Evolutionary conservation across 2,888 invertebrate species (phyloP).

Genomic region (Neria commutata): DNA sequence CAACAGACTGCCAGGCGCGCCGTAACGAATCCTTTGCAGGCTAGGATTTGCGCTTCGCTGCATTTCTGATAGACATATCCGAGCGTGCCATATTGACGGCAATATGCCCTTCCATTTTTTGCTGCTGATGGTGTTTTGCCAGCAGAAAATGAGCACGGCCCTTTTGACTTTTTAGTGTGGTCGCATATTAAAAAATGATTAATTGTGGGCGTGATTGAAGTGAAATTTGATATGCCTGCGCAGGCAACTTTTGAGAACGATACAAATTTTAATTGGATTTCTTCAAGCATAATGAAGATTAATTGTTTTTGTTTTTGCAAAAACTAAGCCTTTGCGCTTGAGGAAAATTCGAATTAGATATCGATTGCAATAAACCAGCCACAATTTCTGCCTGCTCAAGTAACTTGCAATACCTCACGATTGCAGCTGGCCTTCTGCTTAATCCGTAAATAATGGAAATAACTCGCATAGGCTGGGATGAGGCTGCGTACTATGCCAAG

Average conservation of each 20-base stretch:
- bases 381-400: neutral
- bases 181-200: constrained; percentile 42
- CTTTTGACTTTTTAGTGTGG: constrained; percentile 22
- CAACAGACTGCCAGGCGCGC: constrained; percentile 48
- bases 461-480: neutral
- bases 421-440: neutral
- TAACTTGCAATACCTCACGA: neutral
- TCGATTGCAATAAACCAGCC: too few relatives aligned
- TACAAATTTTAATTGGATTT: constrained; percentile 48
- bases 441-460: constrained; percentile 4
- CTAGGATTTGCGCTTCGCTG: constrained; percentile 51
- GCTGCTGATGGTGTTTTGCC: neutral
- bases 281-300: constrained; percentile 45
- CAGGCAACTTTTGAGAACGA: constrained; percentile 28
- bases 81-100: constrained; percentile 54
- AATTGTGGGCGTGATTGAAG: constrained; percentile 29
- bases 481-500: neutral
- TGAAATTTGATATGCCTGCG: neutral
- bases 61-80: constrained; percentile 53
- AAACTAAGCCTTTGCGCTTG: neutral
- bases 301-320: constrained; percentile 53
- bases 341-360: neutral
- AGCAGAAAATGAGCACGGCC: neutral
- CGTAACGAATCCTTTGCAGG: constrained; percentile 48
- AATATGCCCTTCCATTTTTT: constrained; percentile 34